phyloP scores from a whole-genome alignment of 1,140 invertebrate genomes.

The Drosophila leontia region DNA sequence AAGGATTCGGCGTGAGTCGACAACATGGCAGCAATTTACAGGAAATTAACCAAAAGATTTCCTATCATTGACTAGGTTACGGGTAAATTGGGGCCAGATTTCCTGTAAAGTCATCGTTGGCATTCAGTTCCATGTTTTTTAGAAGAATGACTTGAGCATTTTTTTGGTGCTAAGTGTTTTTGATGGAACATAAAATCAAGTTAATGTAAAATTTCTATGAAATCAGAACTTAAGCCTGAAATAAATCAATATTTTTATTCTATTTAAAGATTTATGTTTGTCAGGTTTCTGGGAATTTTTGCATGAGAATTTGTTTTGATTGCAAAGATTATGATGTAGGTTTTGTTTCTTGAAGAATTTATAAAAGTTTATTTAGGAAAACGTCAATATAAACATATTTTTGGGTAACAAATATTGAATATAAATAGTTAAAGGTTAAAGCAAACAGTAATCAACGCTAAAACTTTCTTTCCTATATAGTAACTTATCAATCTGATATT shows the following conservation, averaged over 20 bases:
- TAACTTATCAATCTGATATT: neutral
- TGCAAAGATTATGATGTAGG: neutral
- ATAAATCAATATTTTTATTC: constrained; percentile 5
- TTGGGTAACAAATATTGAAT: neutral
- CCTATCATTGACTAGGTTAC: constrained; percentile 49
- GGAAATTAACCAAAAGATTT: constrained; percentile 61
- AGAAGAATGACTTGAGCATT: constrained; percentile 1
- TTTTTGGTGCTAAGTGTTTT: constrained; percentile 14
- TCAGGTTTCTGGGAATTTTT: neutral
- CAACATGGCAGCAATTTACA: constrained; percentile 49
- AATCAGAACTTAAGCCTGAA: neutral
- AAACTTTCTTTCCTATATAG: neutral
- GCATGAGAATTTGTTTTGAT: neutral
- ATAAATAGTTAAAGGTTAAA: neutral
- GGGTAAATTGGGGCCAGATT: constrained; percentile 26
- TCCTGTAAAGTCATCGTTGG: constrained; percentile 17
- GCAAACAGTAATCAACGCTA: neutral
- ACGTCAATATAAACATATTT: neutral
- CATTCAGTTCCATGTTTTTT: constrained; percentile 20
- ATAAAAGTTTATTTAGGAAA: neutral
- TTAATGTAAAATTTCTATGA: constrained; percentile 10
- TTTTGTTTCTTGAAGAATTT: neutral
- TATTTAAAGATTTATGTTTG: neutral
- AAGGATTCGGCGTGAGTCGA: constrained; percentile 49
- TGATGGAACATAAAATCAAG: neutral